A percentile compares a stretch with the other conserved stretches of the same genome.
These are phyloP conservation scores for Natrix natrix DNA, from an alignment of 2,797 vertebrate species.

Conservation along the genomic window DNA sequence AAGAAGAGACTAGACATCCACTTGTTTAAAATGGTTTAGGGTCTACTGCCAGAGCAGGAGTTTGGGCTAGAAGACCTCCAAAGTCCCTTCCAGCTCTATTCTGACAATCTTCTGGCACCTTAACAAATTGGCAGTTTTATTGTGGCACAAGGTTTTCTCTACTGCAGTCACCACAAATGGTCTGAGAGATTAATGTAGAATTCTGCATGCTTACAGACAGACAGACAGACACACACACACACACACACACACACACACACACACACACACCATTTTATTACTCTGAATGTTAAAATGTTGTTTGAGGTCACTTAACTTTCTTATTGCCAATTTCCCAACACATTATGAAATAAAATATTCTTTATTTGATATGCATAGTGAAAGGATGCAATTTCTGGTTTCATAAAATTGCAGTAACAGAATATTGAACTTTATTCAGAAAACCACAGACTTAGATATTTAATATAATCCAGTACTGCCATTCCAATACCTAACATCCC, in stretches of 20 bases:
- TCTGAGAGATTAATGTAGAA: neutral
- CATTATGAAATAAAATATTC: neutral
- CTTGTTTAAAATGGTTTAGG: neutral
- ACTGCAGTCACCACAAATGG: neutral
- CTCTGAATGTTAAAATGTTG: neutral
- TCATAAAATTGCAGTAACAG: slow-evolving; percentile 8
- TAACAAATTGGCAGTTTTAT: neutral
- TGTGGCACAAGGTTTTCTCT: neutral
- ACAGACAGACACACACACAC: too few relatives aligned
- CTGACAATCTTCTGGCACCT: neutral
- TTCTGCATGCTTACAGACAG: neutral
- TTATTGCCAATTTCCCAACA: neutral
- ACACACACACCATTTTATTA: neutral
- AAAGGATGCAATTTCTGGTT: slow-evolving; percentile 15
- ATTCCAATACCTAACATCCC: neutral
- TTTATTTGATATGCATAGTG: slow-evolving; percentile 9
- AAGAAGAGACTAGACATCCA: neutral
- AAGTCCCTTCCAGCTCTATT: neutral
- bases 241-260: neutral
- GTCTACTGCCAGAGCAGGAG: neutral
- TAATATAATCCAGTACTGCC: neutral
- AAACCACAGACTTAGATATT: neutral
- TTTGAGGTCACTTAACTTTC: neutral
- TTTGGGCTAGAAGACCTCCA: neutral
- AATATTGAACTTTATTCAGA: neutral